phyloP scores from a whole-genome alignment of 2,797 vertebrate species.

The Chiroxiphia lanceolata region DNA sequence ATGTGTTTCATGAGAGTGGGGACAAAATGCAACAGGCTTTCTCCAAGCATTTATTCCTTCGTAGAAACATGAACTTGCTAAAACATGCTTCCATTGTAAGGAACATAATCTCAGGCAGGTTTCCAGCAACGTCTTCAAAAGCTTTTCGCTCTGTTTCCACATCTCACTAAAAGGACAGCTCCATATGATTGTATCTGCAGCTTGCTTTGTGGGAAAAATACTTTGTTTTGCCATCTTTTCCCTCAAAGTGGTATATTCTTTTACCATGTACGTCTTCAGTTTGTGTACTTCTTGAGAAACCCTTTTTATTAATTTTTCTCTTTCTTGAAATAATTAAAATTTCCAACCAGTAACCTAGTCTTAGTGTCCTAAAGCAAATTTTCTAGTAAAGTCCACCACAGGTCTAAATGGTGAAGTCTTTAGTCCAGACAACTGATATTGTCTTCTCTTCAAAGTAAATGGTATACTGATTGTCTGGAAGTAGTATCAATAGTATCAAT shows the following conservation, averaged over 20 bases:
- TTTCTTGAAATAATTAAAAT: neutral
- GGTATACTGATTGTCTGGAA: neutral
- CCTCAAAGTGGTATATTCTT: neutral
- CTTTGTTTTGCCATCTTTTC: neutral
- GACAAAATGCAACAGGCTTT: neutral
- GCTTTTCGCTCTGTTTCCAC: neutral
- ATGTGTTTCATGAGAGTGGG: neutral
- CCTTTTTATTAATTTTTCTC: neutral
- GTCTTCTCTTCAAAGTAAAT: neutral
- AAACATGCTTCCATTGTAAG: neutral
- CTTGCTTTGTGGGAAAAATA: neutral
- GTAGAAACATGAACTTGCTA: neutral
- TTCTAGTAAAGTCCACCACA: neutral
- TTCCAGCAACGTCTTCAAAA: neutral
- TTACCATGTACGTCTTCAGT: neutral
- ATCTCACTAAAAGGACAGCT: neutral
- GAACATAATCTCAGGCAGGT: neutral
- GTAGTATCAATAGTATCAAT: neutral
- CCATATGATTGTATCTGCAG: neutral
- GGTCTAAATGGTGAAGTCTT: neutral
- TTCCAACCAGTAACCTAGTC: neutral
- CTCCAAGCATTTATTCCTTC: neutral
- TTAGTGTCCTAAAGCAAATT: neutral
- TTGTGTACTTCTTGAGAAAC: neutral
- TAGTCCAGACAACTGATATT: neutral